Conservation (phyloP, 1,140 invertebrate species). For the Nymphalis io region DNA sequence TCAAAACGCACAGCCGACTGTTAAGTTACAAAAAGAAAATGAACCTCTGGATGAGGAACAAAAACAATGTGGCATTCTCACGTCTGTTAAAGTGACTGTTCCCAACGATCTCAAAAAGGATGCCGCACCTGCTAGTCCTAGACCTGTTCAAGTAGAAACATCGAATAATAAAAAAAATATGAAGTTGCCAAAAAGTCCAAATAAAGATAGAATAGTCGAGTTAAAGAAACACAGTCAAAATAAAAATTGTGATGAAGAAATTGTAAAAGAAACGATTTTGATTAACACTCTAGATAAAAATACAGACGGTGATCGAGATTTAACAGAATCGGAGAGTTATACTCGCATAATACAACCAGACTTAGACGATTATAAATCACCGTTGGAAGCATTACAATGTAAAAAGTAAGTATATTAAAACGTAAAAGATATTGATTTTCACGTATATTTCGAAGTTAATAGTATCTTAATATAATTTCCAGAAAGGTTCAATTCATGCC, state of each 20-base stretch:
- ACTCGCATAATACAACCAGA: conserved; percentile 7
- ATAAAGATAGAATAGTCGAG: conserved; percentile 38
- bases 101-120: conserved; percentile 56
- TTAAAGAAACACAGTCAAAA: conserved; percentile 21
- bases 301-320: conserved; percentile 4
- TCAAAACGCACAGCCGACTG: conserved; percentile 32
- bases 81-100: conserved; percentile 56
- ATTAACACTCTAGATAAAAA: conserved; percentile 1
- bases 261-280: conserved; percentile 6
- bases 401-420: conserved; percentile 57
- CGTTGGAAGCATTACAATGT: conserved; percentile 58
- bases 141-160: conserved; percentile 62
- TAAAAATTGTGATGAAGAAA: conserved; percentile 23
- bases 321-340: conserved; percentile 21
- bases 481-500: no score
- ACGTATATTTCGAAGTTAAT: no score
- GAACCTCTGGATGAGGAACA: conserved; percentile 53
- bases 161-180: conserved; percentile 63
- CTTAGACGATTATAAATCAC: conserved; percentile 65
- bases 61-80: conserved; percentile 43
- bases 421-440: background rate
- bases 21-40: conserved; percentile 68
- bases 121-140: conserved; percentile 28
- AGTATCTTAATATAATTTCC: no score
- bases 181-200: conserved; percentile 49